phyloP scores from a whole-genome alignment of 1,140 invertebrate genomes.

The Eriocheir sinensis region DNA sequence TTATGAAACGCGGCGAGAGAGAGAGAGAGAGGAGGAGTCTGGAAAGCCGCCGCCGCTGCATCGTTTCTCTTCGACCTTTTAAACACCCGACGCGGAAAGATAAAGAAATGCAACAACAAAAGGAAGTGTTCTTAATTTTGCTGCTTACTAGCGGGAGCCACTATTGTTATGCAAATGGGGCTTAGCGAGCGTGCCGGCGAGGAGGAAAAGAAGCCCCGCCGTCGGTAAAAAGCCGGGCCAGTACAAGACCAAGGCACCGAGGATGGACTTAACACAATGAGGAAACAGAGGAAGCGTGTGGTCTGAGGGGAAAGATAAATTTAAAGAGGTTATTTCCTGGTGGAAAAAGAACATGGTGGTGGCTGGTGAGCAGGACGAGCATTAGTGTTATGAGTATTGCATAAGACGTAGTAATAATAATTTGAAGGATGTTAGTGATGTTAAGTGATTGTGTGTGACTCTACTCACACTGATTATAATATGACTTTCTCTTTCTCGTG shows the following conservation, averaged over 20 bases:
- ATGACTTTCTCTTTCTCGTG: too few relatives aligned
- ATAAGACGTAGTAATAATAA: too few relatives aligned
- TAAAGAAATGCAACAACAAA: not conserved
- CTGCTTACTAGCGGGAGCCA: not conserved
- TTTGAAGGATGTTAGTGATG: too few relatives aligned
- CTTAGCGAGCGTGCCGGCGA: not conserved
- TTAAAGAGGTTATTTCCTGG: not conserved
- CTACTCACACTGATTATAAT: too few relatives aligned
- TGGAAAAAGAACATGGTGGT: too few relatives aligned
- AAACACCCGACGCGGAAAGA: not conserved
- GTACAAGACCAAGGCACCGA: not conserved
- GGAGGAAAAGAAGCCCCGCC: not conserved
- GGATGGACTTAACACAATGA: not conserved
- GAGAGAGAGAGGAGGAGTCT: too few relatives aligned
- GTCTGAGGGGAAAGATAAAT: not conserved
- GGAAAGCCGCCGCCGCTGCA: too few relatives aligned
- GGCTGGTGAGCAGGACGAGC: too few relatives aligned
- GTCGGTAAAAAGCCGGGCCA: not conserved
- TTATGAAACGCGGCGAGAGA: too few relatives aligned
- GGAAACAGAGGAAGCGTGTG: not conserved
- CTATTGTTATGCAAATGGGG: not conserved
- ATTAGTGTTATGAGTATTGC: too few relatives aligned
- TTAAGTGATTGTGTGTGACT: too few relatives aligned
- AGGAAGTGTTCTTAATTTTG: not conserved
- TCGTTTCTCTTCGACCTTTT: not conserved